Evolutionary conservation across 2,797 vertebrate genomes (phyloP), one percentile per base, ranked within the genome.

Genomic region (Coregonus ussuriensis): DNA sequence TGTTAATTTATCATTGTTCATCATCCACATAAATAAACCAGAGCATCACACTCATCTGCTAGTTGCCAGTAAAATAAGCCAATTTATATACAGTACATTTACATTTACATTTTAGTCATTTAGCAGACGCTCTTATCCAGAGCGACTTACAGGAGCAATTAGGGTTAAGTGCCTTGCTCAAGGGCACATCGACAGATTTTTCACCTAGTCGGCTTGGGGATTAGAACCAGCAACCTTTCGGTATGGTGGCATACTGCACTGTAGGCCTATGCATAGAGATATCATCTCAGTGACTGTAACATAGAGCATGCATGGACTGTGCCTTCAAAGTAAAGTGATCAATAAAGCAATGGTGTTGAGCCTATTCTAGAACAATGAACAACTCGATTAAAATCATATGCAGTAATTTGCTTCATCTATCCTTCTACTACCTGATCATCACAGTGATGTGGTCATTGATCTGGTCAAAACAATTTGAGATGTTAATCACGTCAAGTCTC

Each of bases 351-450:
- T 47, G 9, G 72, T 67, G 72, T 14, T 77, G n/a, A 72, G 75
- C 68, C 75, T 74, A 77, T 89, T 89, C 83, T 74, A 66, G 80
- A 77, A 88, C 86, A 82, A 86, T 79, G 82, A 88, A 86, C 84
- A 81, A 77, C 85, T 85, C 89, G 86, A 90, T 90, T 92, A 88
- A 88, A 91, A 88, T 77, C 76, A 63, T 74, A 81, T 65, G 81
- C 66, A 68, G 76, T 90, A 84, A 89, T 81, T 33, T 84, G 87
- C 76, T 83, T 82, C 78, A 90, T 91, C 79, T 11, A 89, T 91
- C 85, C 88, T 74, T 37, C 75, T 70, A 73, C 51, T 85, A 25
- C 77, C 70, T 47, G 41, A 70, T 52, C 81, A 79, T 85, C 84
- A 80, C 62, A 73, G 72, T 79, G 79, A 86, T 71, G 83, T 59